Base-by-base conservation (phyloP, 2,797 vertebrate genomes). In the Anas capensis region DNA sequence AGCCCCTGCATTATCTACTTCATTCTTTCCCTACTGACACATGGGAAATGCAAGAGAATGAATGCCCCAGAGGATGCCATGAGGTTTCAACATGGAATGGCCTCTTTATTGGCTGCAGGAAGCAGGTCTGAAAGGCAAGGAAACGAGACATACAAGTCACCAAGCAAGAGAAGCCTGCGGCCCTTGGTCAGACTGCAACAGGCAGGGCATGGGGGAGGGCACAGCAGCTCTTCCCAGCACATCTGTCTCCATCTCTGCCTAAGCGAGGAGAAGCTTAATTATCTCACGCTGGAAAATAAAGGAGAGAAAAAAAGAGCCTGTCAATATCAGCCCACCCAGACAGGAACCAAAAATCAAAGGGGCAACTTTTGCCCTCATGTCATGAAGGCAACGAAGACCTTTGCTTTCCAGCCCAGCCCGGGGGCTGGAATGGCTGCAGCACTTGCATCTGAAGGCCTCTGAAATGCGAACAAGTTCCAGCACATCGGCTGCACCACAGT, bases 261-360 rank as follows among this genome's bases (percentile, higher is more conserved):
- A 62, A 87, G 78, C 77, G 23, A 66, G 93, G 58, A 88, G 95
- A 66, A 81, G 75, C 56, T 89, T 96, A 97, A 87, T 92, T 96
- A 91, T 85, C 82, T 94, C 93, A 95, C 3, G 91, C 98, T 98
- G 97, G 92, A 98, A 98, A 95, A 97, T 34, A 97, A 92, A 97
- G 90, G 79, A 92, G 79, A 86, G 42, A 56, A 62, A 76, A 76
- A 62, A 72, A 91, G 33, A 23, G 18, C 64, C 49, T 53, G 69
- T 96, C 83, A 96, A 51, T 40, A 75, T 61, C 62, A 79, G 51
- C 65, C 76, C 87, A 62, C 46, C 80, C 42, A 57, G 73, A 33
- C 10, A 29, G n/a, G 46, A 68, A 38, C 12, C 64, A 20, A 27
- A 91, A 81, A 11, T 15, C 58, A 66, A 60, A 73, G 42, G 31